Evolutionary conservation across 2,113 vertebrate genomes (phyloP).

Genomic region (Hucho hucho): DNA sequence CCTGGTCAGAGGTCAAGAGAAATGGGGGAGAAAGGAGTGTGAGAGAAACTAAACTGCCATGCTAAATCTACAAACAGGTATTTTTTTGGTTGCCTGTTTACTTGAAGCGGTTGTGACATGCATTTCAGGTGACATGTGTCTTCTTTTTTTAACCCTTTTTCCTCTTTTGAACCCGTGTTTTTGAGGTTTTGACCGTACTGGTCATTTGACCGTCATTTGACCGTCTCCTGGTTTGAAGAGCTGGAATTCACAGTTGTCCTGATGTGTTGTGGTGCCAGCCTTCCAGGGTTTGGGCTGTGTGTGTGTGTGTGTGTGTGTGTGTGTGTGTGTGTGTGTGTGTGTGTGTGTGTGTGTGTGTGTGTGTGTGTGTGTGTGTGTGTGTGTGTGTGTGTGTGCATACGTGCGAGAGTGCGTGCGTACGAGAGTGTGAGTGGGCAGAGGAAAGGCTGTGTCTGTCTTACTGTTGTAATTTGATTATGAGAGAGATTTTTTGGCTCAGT

Average conservation of each 20-base stretch:
- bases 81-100: too few species aligned
- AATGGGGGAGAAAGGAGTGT: too few species aligned
- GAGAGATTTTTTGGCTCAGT: background rate
- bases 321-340: background rate
- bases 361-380: background rate
- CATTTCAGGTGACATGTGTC: background rate
- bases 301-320: background rate
- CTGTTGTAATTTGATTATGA: slow-evolving; percentile 2
- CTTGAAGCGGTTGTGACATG: background rate
- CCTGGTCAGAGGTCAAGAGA: too few species aligned
- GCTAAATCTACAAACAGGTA: too few species aligned
- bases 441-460: background rate
- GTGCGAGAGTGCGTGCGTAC: too few species aligned
- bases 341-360: background rate
- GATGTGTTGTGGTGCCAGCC: slow-evolving; percentile 1
- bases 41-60: too few species aligned
- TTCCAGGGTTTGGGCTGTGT: background rate
- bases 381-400: background rate
- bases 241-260: slow-evolving; percentile 5
- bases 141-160: background rate
- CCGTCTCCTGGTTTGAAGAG: background rate
- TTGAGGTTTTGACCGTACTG: background rate
- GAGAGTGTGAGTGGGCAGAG: background rate
- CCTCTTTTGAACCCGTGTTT: background rate
- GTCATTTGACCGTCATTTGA: background rate